phyloP scores from a whole-genome alignment of 2,113 vertebrate genomes.

The Leiothrix lutea region DNA sequence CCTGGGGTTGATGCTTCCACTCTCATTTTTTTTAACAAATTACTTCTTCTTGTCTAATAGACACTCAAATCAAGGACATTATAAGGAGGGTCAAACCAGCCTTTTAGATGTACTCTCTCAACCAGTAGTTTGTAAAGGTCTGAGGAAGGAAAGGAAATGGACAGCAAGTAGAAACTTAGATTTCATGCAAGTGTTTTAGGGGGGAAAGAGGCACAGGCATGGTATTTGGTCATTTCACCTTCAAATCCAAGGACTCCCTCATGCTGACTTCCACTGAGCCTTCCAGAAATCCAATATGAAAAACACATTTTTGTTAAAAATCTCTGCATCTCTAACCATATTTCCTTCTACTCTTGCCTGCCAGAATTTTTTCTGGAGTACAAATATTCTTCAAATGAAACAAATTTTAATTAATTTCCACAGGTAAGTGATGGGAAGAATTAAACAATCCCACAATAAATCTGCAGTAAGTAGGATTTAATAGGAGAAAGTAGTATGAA shows the following conservation, averaged over 20 bases:
- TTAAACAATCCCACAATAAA: neutral
- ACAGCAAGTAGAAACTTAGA: neutral
- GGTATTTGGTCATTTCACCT: neutral
- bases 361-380: neutral
- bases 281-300: neutral
- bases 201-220: rapidly evolving
- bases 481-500: neutral
- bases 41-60: neutral
- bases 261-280: neutral
- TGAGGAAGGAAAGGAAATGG: neutral
- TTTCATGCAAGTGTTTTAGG: neutral
- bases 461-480: neutral
- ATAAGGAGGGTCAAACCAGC: neutral
- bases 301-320: neutral
- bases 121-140: neutral
- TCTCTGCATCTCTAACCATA: neutral
- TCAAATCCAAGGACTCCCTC: neutral
- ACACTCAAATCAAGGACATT: neutral
- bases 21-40: neutral
- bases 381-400: neutral
- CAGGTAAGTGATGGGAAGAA: neutral
- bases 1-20: neutral
- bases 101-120: neutral
- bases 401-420: neutral
- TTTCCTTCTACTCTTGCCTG: neutral